Conservation (phyloP, 2,888 invertebrate species). For the Lepidonotus clava region DNA sequence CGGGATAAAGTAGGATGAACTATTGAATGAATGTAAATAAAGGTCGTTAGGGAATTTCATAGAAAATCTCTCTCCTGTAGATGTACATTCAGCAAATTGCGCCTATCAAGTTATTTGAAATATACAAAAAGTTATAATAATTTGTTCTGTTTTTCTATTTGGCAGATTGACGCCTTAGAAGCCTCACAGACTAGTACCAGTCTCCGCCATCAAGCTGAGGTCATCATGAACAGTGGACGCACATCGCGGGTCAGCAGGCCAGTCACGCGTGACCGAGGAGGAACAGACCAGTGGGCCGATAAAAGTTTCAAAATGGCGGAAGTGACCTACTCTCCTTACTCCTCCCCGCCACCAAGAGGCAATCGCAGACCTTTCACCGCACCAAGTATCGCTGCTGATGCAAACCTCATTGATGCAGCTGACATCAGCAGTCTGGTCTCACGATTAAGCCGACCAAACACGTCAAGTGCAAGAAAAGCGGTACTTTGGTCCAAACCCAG, state of each 20-base stretch:
- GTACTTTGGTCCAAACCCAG: constrained; percentile 33
- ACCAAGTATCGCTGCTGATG: no score
- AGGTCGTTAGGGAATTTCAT: no score
- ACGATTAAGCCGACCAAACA: constrained; percentile 13
- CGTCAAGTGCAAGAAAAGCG: constrained; percentile 38
- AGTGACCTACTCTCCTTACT: background rate
- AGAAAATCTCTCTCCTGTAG: no score
- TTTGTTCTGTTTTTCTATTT: background rate
- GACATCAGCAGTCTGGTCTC: constrained; percentile 43
- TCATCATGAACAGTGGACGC: background rate
- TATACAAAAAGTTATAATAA: no score
- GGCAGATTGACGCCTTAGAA: background rate
- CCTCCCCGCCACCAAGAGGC: background rate
- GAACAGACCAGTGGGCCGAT: constrained; percentile 13
- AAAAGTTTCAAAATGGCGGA: constrained; percentile 32
- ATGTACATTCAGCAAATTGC: no score
- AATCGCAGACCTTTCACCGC: background rate
- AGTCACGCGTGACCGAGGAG: background rate
- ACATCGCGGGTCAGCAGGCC: background rate
- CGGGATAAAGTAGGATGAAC: no score
- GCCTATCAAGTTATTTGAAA: no score
- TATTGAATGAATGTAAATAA: no score
- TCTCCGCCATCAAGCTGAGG: background rate
- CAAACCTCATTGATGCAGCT: background rate
- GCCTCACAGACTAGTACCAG: background rate